These are phyloP conservation scores for Gymnothorax javanicus DNA, from an alignment of 2,797 vertebrate genomes.

Conservation along the genomic window DNA sequence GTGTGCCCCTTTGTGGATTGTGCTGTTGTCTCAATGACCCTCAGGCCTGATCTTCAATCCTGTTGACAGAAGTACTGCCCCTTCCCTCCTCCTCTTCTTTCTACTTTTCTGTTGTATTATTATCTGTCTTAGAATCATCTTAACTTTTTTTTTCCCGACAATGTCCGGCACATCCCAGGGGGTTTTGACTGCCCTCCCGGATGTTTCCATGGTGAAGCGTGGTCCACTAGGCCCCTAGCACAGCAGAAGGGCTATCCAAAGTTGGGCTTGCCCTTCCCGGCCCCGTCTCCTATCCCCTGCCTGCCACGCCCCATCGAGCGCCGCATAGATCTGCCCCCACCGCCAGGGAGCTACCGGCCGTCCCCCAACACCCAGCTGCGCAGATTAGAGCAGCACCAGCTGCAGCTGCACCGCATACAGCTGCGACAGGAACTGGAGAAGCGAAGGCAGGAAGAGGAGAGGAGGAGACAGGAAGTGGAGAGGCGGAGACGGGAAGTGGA, in stretches of 20 bases:
- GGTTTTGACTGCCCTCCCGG: slow-evolving; percentile 75
- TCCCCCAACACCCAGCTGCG: slow-evolving; percentile 52
- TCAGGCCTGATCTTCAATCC: background rate
- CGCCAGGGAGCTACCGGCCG: background rate
- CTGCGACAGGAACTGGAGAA: slow-evolving; percentile 68
- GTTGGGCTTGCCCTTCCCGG: background rate
- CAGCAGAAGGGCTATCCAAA: background rate
- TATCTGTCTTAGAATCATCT: background rate
- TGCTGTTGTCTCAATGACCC: background rate
- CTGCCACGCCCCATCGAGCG: background rate
- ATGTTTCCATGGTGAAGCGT: slow-evolving; percentile 50
- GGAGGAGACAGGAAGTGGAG: slow-evolving; percentile 67
- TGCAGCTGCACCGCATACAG: slow-evolving; percentile 60
- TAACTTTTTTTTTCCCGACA: background rate
- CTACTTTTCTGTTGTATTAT: background rate
- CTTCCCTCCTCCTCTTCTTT: background rate
- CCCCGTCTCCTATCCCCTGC: background rate
- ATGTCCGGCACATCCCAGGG: slow-evolving; percentile 60
- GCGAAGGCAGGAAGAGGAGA: slow-evolving; percentile 66
- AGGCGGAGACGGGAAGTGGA: slow-evolving; percentile 66
- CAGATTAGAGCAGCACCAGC: slow-evolving; percentile 61
- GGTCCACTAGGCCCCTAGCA: background rate
- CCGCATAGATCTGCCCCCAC: background rate
- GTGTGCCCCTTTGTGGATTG: background rate
- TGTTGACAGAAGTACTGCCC: no score